Evolutionary conservation across 2,113 vertebrate genomes (phyloP), one percentile per base, ranked within the genome.

Genomic region (Muntiacus muntjak): DNA sequence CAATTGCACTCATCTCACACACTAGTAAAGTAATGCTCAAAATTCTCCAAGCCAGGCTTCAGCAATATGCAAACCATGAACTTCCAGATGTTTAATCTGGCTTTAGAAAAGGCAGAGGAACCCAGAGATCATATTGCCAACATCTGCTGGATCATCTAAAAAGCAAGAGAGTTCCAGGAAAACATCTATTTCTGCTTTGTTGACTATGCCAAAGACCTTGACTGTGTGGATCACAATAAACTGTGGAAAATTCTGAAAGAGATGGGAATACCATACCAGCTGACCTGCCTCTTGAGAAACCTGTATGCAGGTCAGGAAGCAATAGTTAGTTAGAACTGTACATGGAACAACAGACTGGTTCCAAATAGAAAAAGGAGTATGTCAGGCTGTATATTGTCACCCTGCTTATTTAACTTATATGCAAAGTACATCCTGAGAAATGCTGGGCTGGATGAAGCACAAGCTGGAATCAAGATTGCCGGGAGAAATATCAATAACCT

Each of bases 21-120:
- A 0, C 64, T 67, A 67, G 64, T 21, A 67, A 36, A 67, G 9
- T 36, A 36, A 67, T 9, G 64, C 33, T 36, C 33, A 36, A 67
- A 36, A 21, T 36, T 36, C 17, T 67, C 17, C 64, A 67, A 21
- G 33, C 8, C 17, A 67, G 33, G 33, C 17, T 36, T 67, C 2
- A 36, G 17, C 33, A 36, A 21, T 67, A 67, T 0, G 0, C 19
- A 16, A 67, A 36, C n/a, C 0, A 0, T 67, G 33, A 67, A 36
- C 1, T 67, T 36, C 17, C 17, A 21, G 64, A 67, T 67, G 4
- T 67, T 36, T 7, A 67, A 36, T 33, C 33, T 21, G 33, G 2
- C 36, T 67, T 67, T 36, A 67, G 64, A 67, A 67, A 67, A 67
- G 8, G 64, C n/a, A 36, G n/a, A 36, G 64, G 17, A 67, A 11